Evolutionary conservation across 2,113 vertebrate species (phyloP).

Genomic region (Spheniscus mendiculus): DNA sequence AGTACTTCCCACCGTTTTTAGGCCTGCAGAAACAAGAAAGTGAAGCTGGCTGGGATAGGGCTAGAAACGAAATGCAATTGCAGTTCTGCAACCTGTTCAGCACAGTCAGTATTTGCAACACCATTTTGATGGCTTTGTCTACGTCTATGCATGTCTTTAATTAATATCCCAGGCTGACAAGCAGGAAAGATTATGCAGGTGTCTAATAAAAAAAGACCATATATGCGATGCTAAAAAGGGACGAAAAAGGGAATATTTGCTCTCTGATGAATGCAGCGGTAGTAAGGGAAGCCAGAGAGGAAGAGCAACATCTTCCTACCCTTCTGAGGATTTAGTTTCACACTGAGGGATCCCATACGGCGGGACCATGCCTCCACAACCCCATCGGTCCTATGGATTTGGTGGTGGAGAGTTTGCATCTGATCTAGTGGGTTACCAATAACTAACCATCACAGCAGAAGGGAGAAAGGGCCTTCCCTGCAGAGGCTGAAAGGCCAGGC

Average conservation of each 20-base stretch:
- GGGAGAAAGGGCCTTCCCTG: neutral
- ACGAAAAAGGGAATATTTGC: neutral
- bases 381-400: neutral
- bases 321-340: neutral
- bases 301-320: neutral
- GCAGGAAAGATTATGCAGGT: neutral
- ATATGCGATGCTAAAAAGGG: neutral
- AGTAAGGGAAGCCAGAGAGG: neutral
- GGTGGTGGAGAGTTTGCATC: neutral
- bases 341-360: neutral
- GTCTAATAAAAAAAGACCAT: neutral
- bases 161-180: neutral
- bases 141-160: neutral
- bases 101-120: neutral
- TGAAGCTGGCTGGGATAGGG: neutral
- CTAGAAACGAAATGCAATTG: neutral
- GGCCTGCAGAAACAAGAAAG: slow-evolving; percentile 78
- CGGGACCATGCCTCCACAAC: neutral
- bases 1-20: slow-evolving; percentile 92
- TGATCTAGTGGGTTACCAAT: neutral
- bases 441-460: neutral
- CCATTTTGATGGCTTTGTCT: neutral
- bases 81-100: neutral
- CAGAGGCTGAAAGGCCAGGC: neutral
- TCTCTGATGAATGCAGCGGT: neutral